Percentiles rank a stretch among this genome's conserved stretches.
Evolutionary conservation across 2,113 vertebrate species (phyloP).

Genomic region (Ophthalmolycus amberensis): DNA sequence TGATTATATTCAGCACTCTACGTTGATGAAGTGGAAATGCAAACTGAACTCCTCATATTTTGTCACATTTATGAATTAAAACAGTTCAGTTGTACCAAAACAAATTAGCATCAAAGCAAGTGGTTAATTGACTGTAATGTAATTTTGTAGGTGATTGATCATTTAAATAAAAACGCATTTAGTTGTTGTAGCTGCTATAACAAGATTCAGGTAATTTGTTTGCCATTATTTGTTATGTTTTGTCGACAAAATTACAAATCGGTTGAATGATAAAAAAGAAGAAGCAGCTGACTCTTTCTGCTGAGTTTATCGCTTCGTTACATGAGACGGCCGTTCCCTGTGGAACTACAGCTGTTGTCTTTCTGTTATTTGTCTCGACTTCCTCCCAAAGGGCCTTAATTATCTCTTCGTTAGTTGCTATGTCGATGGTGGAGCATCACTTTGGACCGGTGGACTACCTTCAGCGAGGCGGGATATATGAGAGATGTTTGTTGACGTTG

Average conservation of each 20-base stretch:
- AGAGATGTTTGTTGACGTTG: background rate
- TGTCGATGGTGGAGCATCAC: constrained; percentile 16
- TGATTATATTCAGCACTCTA: background rate
- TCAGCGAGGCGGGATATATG: background rate
- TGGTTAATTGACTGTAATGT: background rate
- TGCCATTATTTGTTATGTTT: too few relatives aligned
- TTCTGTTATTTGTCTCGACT: constrained; percentile 45
- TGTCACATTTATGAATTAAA: background rate
- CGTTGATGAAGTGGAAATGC: background rate
- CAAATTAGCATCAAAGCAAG: background rate
- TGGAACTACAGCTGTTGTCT: constrained; percentile 46
- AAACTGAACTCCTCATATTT: background rate
- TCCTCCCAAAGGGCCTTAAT: constrained; percentile 63
- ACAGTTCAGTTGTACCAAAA: background rate
- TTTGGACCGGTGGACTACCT: background rate
- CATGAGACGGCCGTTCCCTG: constrained; percentile 10
- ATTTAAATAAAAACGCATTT: background rate
- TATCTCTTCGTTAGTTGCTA: constrained; percentile 45
- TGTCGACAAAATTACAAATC: background rate
- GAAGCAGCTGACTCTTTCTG: background rate
- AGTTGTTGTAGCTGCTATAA: background rate
- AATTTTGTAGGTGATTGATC: background rate
- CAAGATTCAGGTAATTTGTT: background rate
- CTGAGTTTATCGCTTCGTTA: constrained; percentile 25
- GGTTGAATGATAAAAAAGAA: background rate